phyloP scores from a whole-genome alignment of 1,140 invertebrate genomes.

The Neodiprion lecontei region DNA sequence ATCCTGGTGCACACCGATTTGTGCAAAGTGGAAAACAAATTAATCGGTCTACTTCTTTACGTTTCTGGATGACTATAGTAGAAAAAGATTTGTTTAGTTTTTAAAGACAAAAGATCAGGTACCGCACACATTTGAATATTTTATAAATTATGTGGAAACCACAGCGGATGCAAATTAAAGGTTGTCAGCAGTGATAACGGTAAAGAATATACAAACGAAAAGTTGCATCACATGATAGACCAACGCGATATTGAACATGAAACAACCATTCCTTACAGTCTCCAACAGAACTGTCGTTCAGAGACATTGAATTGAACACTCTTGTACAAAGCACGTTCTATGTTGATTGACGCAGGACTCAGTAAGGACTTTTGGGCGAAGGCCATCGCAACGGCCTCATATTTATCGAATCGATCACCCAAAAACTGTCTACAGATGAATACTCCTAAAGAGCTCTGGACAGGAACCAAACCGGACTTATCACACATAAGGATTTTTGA shows the following conservation, averaged over 20 bases:
- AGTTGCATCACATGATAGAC: slow-evolving; percentile 38
- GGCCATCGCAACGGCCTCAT: slow-evolving; percentile 40
- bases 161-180: slow-evolving; percentile 42
- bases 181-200: slow-evolving; percentile 48
- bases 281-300: slow-evolving; percentile 49
- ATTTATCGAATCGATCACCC: slow-evolving; percentile 43
- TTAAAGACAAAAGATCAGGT: slow-evolving; percentile 46
- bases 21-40: slow-evolving; percentile 36
- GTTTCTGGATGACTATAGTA: slow-evolving; percentile 46
- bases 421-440: slow-evolving; percentile 47
- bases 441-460: slow-evolving; percentile 43
- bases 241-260: slow-evolving; percentile 46
- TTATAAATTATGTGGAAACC: slow-evolving; percentile 44
- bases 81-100: slow-evolving; percentile 45
- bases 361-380: slow-evolving; percentile 47
- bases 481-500: slow-evolving; percentile 50
- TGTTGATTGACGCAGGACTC: slow-evolving; percentile 39
- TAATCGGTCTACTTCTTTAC: slow-evolving; percentile 43
- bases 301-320: slow-evolving; percentile 48
- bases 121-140: slow-evolving; percentile 40
- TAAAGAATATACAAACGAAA: slow-evolving; percentile 40
- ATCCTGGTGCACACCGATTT: slow-evolving; percentile 42
- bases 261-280: slow-evolving; percentile 42
- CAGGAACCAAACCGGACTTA: slow-evolving; percentile 21
- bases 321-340: slow-evolving; percentile 43